These are phyloP conservation scores for Petrolisthes cinctipes DNA, from an alignment of 2,888 invertebrate genomes.

Conservation along the genomic window DNA sequence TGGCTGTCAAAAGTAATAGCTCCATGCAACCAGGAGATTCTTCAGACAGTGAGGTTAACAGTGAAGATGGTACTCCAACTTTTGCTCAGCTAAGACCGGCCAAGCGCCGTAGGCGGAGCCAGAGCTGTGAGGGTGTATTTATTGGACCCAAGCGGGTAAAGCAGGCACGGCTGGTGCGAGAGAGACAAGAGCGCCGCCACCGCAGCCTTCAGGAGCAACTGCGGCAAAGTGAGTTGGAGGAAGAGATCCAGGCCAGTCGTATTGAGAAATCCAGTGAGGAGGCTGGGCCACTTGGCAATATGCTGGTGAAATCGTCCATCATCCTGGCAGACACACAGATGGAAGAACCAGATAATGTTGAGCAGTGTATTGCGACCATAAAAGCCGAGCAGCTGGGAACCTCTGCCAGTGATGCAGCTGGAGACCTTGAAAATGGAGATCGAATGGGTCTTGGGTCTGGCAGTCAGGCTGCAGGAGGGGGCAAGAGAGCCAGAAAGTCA, in stretches of 20 bases:
- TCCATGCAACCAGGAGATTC: conserved; percentile 52
- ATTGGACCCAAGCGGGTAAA: conserved; percentile 65
- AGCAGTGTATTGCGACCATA: conserved; percentile 64
- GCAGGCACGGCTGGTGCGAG: conserved; percentile 59
- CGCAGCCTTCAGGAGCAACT: conserved; percentile 61
- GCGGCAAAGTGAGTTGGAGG: conserved; percentile 62
- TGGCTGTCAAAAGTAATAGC: conserved; percentile 42
- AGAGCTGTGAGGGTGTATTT: conserved; percentile 60
- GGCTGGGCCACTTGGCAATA: conserved; percentile 63
- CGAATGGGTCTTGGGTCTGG: conserved; percentile 23
- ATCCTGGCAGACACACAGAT: conserved; percentile 59
- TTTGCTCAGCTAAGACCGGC: conserved; percentile 61
- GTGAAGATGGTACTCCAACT: conserved; percentile 57
- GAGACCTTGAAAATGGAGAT: conserved; percentile 44
- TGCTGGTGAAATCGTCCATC: conserved; percentile 62
- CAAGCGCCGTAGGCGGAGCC: conserved; percentile 51
- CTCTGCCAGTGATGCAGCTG: conserved; percentile 26
- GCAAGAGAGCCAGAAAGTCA: conserved; percentile 34
- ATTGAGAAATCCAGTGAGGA: conserved; percentile 58
- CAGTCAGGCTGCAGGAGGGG: conserved; percentile 28
- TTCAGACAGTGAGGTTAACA: conserved; percentile 57
- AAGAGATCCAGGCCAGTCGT: conserved; percentile 59
- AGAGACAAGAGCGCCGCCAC: conserved; percentile 61
- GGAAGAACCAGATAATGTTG: conserved; percentile 62
- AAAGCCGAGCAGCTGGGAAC: conserved; percentile 52